Evolutionary conservation across 2,113 vertebrate species (phyloP).

Genomic region (Atlantisia rogersi): DNA sequence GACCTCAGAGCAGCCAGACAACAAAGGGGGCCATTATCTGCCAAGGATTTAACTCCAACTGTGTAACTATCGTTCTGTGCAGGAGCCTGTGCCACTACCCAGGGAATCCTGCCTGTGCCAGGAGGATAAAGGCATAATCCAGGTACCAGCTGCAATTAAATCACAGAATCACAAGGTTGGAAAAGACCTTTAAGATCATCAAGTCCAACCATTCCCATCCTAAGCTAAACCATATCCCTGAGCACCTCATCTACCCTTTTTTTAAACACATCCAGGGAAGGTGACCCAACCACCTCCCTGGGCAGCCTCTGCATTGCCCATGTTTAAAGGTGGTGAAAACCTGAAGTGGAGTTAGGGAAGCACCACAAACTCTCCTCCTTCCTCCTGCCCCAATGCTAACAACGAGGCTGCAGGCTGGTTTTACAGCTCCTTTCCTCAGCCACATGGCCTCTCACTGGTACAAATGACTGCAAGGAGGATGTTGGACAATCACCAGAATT

Average conservation of each 20-base stretch:
- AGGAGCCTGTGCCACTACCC: accelerated
- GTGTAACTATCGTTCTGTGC: accelerated
- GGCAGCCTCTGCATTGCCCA: accelerated
- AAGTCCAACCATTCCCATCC: no score
- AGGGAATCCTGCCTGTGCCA: not conserved
- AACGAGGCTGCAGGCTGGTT: not conserved
- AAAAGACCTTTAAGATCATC: no score
- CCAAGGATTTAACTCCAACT: not conserved
- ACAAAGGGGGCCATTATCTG: not conserved
- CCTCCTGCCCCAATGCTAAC: accelerated
- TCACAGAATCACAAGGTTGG: no score
- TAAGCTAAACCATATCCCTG: no score
- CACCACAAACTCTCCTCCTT: not conserved
- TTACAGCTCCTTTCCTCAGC: not conserved
- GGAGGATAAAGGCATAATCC: accelerated
- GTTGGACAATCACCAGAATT: not conserved
- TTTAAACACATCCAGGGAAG: no score
- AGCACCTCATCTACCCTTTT: no score
- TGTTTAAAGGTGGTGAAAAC: accelerated
- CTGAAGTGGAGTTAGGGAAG: accelerated
- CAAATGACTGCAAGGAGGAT: accelerated
- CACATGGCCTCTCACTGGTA: accelerated
- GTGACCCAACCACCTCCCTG: no score
- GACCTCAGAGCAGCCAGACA: not conserved
- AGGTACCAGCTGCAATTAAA: not conserved